Percentiles rank a stretch among this genome's conserved stretches.
These are phyloP conservation scores for Metalampra italica DNA, from an alignment of 2,888 invertebrate genomes.

Conservation along the genomic window DNA sequence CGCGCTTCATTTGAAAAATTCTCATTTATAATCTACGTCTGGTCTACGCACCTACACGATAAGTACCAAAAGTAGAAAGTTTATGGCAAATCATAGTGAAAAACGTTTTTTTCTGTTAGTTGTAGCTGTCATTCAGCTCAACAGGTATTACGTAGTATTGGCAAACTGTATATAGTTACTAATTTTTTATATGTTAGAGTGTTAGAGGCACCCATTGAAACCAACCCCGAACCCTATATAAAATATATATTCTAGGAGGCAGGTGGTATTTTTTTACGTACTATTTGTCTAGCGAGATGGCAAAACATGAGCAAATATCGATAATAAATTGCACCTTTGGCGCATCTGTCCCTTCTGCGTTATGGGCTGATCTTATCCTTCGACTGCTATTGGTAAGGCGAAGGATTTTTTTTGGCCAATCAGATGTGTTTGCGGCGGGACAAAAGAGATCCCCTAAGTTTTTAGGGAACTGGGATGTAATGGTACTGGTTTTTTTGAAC, in stretches of 20 bases:
- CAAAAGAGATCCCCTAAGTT: slow-evolving; percentile 46
- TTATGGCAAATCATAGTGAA: no score
- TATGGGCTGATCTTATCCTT: slow-evolving; percentile 47
- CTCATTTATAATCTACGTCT: no score
- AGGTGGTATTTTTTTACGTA: slow-evolving; percentile 40
- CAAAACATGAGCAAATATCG: slow-evolving; percentile 36
- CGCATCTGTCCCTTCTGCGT: slow-evolving; percentile 50
- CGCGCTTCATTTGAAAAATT: no score
- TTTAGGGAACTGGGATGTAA: slow-evolving; percentile 15
- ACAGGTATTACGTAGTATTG: no score
- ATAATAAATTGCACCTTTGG: slow-evolving; percentile 46
- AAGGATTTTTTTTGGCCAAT: slow-evolving; percentile 44
- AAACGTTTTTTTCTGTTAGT: no score
- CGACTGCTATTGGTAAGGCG: slow-evolving; percentile 44
- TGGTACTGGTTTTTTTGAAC: slow-evolving; percentile 4
- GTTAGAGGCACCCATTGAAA: neutral
- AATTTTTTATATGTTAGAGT: no score
- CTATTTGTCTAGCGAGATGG: slow-evolving; percentile 32
- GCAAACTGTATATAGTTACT: no score
- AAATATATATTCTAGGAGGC: slow-evolving; percentile 18
- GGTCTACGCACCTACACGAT: no score
- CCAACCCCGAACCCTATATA: neutral
- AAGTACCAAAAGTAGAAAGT: no score
- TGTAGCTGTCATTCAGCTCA: no score
- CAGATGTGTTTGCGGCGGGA: slow-evolving; percentile 25